Evolutionary conservation across 2,797 vertebrate species (phyloP), one percentile per base, ranked within the genome.

Genomic region (Uromys caudimaculatus): DNA sequence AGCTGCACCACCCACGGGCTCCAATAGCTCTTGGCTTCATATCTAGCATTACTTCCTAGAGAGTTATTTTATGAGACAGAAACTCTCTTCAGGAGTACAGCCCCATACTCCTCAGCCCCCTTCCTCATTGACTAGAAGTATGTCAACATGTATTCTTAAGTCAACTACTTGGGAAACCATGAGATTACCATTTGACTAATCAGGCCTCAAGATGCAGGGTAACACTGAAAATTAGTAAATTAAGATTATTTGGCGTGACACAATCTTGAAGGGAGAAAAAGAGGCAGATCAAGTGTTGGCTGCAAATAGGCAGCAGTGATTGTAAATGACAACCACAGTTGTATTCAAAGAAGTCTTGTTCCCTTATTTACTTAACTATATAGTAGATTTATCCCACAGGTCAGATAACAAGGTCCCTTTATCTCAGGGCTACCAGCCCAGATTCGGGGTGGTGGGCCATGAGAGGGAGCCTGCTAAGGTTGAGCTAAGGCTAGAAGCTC

Each of bases 41-140:
- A 75, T 11, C 29, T 6, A 54, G 12, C 88, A n/a, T 86, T 12
- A 58, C 2, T 10, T 47, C 60, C 64, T 60, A 6, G 2, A 35
- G 14, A 69, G 60, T 84, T 90, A 77, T 92, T 76, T 86, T 47
- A 71, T 41, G 56, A 93, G 60, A 88, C 5, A 91, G 64, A 67
- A 93, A 71, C 76, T 47, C 35, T 82, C 92, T 85, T 89, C 16
- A 69, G 60, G 82, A 44, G 27, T 23, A 85, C 4, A 19, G 60
- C 23, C 23, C 32, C 14, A 38, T 24, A 7, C 23, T 78, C 60
- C 44, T 21, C 3, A 38, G 27, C 24, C 86, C 81, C 35, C 3
- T 73, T 64, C 47, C 35, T n/a, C 47, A 38, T 35, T 88, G 86
- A 60, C 89, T 89, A 13, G 47, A 95, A 92, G 58, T 58, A 56